Percentiles rank a stretch among this genome's conserved stretches.
Conservation (phyloP, 1,140 invertebrate species). For the Ceratitis capitata region DNA sequence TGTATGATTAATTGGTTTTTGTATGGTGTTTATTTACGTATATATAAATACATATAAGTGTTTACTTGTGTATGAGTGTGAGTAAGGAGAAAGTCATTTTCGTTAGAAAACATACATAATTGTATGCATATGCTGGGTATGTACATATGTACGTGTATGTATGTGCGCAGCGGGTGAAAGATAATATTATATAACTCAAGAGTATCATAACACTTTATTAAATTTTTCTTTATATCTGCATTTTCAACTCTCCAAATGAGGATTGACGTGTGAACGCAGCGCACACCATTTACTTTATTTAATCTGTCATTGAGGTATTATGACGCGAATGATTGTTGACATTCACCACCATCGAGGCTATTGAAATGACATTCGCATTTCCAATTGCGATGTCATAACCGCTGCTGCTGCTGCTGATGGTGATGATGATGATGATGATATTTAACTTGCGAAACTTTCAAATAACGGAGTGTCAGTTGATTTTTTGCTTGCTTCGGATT, state of each 20-base stretch:
- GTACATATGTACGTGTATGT: background rate
- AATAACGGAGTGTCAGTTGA: background rate
- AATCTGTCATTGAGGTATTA: constrained; percentile 29
- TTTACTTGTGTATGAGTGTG: background rate
- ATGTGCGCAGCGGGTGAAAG: no score
- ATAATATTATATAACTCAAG: background rate
- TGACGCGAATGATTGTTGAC: constrained; percentile 13
- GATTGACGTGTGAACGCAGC: background rate
- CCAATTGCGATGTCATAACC: background rate
- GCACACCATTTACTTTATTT: background rate
- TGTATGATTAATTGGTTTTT: background rate
- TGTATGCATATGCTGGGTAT: no score
- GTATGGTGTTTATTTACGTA: no score
- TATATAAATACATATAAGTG: background rate
- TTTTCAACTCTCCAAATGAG: background rate
- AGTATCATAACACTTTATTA: background rate
- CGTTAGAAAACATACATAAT: no score
- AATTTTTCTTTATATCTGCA: background rate
- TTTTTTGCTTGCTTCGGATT: background rate
- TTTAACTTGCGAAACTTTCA: background rate
- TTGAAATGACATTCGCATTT: background rate
- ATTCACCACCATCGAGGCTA: background rate
- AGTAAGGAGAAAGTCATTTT: no score
- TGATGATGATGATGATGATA: no score
- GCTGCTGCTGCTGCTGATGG: no score